Evolutionary conservation across 2,113 vertebrate species (phyloP), one percentile per base, ranked within the genome.

Genomic region (Lepidothrix coronata): DNA sequence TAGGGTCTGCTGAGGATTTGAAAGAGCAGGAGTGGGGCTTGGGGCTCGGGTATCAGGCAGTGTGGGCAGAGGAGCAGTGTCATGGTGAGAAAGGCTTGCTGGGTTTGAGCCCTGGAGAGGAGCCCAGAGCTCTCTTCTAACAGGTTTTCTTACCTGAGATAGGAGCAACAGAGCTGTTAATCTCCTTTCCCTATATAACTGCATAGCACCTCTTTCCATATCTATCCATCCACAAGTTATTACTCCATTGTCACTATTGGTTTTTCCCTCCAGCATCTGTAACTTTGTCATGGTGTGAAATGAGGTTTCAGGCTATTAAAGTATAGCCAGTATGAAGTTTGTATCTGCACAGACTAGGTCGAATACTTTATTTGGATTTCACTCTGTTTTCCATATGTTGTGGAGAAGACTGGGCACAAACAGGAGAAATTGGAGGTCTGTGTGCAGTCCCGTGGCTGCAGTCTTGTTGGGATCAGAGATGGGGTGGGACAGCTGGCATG

Each of bases 381-480:
- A 30, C 25, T 49, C n/a, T n/a, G 3, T 71, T 68, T 28, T 46
- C 59, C 5, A 1, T 43, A 6, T 11, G 2, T 23, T 58, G 11
- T 43, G 41, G 57, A 31, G 44, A 48, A 79, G n/a, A 24, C 2
- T 51, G 52, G 30, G 14, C 63, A 31, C 18, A 52, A 63, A 15
- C 35, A 62, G 37, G 13, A 77, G 80, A 44, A 67, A 28, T 6
- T 0, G 1, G 39, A 78, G n/a, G 20, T 66, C 9, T 73, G 31
- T 2, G 3, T 76, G 52, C 54, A 4, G 41, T 49, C 0, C 0
- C 3, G 1, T 54, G 51, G 41, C 78, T 66, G 22, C 41, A 41
- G 0, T 55, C 18, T 58, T 57, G 21, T 14, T 74, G 67, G 66
- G 54, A 43, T 59, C 49, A 31, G 71, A 71, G 33, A 2, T 54